Evolutionary conservation across 2,888 invertebrate genomes (phyloP).

Genomic region (Xylota sylvarum): DNA sequence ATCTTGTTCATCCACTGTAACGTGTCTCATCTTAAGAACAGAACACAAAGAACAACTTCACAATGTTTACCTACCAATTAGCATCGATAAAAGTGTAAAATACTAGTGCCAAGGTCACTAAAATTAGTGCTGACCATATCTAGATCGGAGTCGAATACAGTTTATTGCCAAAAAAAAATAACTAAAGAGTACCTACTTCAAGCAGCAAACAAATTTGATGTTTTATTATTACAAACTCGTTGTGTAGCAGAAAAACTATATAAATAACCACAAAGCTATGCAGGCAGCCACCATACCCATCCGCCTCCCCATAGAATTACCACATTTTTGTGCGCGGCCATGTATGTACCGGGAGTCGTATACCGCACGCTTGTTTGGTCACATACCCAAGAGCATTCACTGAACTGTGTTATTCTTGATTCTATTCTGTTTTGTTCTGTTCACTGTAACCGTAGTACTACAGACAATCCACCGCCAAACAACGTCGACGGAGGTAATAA

Average conservation of each 20-base stretch:
- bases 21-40: constrained; percentile 5
- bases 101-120: constrained; percentile 40
- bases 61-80: constrained; percentile 12
- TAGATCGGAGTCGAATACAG: constrained; percentile 2
- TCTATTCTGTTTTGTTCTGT: constrained; percentile 54
- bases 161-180: constrained; percentile 22
- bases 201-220: not conserved
- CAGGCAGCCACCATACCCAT: not conserved
- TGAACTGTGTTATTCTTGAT: constrained; percentile 71
- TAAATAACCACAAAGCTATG: constrained; percentile 18
- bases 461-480: constrained; percentile 68
- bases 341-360: constrained; percentile 63
- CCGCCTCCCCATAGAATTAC: constrained; percentile 64
- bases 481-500: constrained; percentile 71
- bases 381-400: constrained; percentile 72
- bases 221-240: constrained; percentile 1
- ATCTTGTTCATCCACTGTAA: constrained; percentile 6
- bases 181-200: not conserved
- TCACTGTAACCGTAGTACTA: constrained; percentile 41
- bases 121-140: constrained; percentile 11
- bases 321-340: constrained; percentile 65
- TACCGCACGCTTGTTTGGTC: constrained; percentile 68
- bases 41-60: constrained; percentile 3
- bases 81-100: not conserved
- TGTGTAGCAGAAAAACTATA: not conserved